Evolutionary conservation across 2,113 vertebrate species (phyloP), one percentile per base, ranked within the genome.

Genomic region (Laticauda colubrina): DNA sequence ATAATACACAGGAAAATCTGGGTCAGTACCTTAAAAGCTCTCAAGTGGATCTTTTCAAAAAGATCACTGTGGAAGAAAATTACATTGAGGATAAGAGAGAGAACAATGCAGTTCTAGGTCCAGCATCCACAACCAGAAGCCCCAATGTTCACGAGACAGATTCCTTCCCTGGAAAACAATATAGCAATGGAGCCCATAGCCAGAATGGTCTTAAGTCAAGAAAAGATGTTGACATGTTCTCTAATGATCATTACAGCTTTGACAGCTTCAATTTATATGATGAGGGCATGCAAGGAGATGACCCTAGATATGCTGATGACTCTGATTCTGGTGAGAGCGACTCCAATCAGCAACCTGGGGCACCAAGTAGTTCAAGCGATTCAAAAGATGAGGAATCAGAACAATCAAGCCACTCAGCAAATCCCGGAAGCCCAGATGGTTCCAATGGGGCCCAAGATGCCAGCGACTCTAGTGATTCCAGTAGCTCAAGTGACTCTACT

Each of bases 201-300:
- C 45, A 55, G 23, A n/a, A 20, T 86, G n/a, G 29, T 18, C 23
- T 91, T 45, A 89, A 86, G 12, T 18, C 57, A 86, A 91, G 7
- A 53, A n/a, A 48, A 93, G 43, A 93, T 43, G 34, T 20, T 15
- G 90, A 89, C 29, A 45, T 21, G 18, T 10, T 59, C 21, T 21
- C 88, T 29, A 23, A 81, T 3, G n/a, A 24, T 14, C 87, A 43
- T 85, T 81, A 91, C 45, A 51, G 8, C 69, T 55, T 85, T 24
- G 55, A 86, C 24, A 89, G 24, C 51, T 69, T 54, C 48, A 55
- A 24, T 64, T 92, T 89, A 43, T 86, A 39, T 24, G 34, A 91
- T 24, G 87, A 89, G 89, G 69, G 48, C 34, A 93, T 92, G 87
- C 93, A 91, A 91, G 87, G 69, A 61, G 87, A 85, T 89, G 93